A percentile compares a stretch with the other conserved stretches of the same genome.
phyloP scores from a whole-genome alignment of 2,888 invertebrate genomes.

The Tetragnatha montana region DNA sequence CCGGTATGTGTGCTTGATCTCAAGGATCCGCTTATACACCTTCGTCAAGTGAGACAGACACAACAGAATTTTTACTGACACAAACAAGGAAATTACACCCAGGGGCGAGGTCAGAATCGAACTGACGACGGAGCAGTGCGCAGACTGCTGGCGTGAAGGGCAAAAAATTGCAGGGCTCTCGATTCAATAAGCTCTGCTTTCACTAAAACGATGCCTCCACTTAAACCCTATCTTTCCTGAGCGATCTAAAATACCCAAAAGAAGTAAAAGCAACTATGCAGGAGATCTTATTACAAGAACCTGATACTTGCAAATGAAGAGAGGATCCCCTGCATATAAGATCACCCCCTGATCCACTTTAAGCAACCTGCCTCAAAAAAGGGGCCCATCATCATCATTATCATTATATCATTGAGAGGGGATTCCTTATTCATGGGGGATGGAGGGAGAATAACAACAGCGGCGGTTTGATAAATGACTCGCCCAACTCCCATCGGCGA shows the following conservation, averaged over 20 bases:
- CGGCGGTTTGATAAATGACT: constrained; percentile 60
- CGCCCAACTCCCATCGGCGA: constrained; percentile 54
- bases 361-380: constrained; percentile 1
- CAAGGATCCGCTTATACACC: no score
- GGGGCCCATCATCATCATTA: constrained; percentile 48
- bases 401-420: constrained; percentile 65
- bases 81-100: no score
- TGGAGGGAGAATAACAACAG: constrained; percentile 53
- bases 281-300: constrained; percentile 44
- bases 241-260: no score
- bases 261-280: no score
- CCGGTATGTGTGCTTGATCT: no score
- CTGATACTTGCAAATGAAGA: constrained; percentile 52
- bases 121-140: no score
- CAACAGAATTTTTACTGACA: no score
- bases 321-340: constrained; percentile 36
- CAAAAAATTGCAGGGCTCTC: background rate
- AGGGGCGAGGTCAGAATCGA: no score
- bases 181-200: background rate
- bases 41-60: no score
- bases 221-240: constrained; percentile 14
- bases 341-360: constrained; percentile 54
- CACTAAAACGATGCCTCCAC: background rate
- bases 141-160: no score
- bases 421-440: constrained; percentile 62